Base-by-base conservation (phyloP, 2,888 invertebrate genomes). In the Heteromyza rotundicornis region DNA sequence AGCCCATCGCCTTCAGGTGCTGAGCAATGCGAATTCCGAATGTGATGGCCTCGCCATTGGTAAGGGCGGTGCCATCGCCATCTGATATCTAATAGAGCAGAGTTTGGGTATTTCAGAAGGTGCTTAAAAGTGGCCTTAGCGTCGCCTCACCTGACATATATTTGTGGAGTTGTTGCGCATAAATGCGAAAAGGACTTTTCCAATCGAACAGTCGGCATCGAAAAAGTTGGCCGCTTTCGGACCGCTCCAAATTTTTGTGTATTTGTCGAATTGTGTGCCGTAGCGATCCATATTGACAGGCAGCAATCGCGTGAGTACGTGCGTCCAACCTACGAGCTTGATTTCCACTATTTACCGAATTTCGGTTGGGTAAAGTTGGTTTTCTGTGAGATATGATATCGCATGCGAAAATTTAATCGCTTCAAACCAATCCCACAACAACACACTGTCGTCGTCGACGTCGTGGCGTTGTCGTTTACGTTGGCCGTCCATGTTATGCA, bases 21-120 rank as follows among this genome's bases (percentile, higher is more conserved):
- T 80, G 81, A 10, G 80, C 81, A 40, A 80, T 73, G n/a, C 80
- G 79, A 57, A 81, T 75, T 62, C 68, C 79, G 61, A 78, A 72
- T 12, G 71, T 72, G 7, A 77, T 67, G 24, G 80, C 78, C 50
- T 82, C 77, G 32, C 72, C 70, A 64, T 79, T 78, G 5, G 77
- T 81, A 10, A 81, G 52, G 1, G 72, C 69, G 0, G 75, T 75
- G 24, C 78, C 80, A 51, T 77, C 80, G 10, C 76, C 74, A 50
- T 77, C 80, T 10, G 75, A 80, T 23, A 81, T 79, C 82, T 82
- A n/a, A n/a, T n/a, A n/a, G n/a, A n/a, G 19, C 0, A 36, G 10
- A n/a, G 40, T 3, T n/a, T n/a, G 40, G 14, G 14, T 40, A n/a
- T 22, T 52, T 19, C 32, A 56, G 27, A 24, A 3, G 19, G 16